Conservation (phyloP, 2,888 invertebrate species). For the Leptinotarsa rubiginosa region DNA sequence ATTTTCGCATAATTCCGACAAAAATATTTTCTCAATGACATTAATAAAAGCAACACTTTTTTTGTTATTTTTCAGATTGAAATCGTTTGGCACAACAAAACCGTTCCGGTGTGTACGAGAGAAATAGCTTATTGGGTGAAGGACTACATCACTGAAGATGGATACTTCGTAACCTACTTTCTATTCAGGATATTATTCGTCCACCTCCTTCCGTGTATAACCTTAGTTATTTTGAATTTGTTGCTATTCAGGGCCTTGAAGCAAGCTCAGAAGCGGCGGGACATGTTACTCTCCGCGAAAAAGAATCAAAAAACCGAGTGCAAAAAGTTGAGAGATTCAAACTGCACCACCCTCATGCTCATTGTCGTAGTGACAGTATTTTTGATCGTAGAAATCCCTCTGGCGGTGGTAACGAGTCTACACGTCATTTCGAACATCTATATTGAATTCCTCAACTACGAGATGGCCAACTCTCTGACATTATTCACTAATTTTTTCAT, state of each 20-base stretch:
- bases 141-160: slow-evolving; percentile 74
- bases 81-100: slow-evolving; percentile 78
- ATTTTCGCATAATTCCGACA: too few relatives aligned
- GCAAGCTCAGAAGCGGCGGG: slow-evolving; percentile 75
- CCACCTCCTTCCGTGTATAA: slow-evolving; percentile 90
- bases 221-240: slow-evolving; percentile 88
- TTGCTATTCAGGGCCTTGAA: slow-evolving; percentile 88
- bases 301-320: slow-evolving; percentile 78
- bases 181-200: slow-evolving; percentile 91
- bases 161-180: slow-evolving; percentile 86
- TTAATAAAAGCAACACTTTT: neutral
- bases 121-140: slow-evolving; percentile 79
- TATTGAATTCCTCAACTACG: slow-evolving; percentile 79
- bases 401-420: slow-evolving; percentile 84
- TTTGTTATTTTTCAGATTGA: slow-evolving; percentile 65
- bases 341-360: slow-evolving; percentile 88
- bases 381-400: slow-evolving; percentile 84
- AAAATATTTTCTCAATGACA: too few relatives aligned
- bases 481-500: slow-evolving; percentile 92
- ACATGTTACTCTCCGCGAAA: slow-evolving; percentile 60
- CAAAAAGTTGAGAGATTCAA: slow-evolving; percentile 81
- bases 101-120: slow-evolving; percentile 76
- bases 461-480: slow-evolving; percentile 81
- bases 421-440: slow-evolving; percentile 82
- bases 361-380: slow-evolving; percentile 90